Base-by-base conservation (phyloP, 1,140 invertebrate species). In the Amphibalanus amphitrite region DNA sequence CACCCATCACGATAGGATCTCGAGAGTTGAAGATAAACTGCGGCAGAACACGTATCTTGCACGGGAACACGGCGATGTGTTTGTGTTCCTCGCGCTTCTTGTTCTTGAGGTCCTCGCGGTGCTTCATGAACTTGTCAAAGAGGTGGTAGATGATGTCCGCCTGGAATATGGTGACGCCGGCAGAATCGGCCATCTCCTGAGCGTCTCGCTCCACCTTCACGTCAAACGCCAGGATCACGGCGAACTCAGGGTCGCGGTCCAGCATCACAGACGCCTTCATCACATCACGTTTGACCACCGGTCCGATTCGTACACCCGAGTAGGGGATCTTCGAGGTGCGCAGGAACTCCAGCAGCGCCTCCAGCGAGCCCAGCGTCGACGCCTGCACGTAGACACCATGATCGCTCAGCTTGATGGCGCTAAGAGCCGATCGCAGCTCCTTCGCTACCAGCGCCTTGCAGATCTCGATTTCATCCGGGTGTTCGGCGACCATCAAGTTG, bases 101-200 rank as follows among this genome's bases (percentile, higher is more conserved):
- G 77, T 89, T 86, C 78, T 91, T 94, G n/a, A 98, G 82, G 75
- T 98, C 93, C 70, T 98, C 94, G 71, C 93, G 84, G 80, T 95
- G 98, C 26, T 90, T 89, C 74, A 89, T 95, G 83, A 99, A 99
- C 79, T 91, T 91, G 81, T 99, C 97, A 82, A 98, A 98, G 73
- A 99, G 83, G 84, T 99, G 97, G 83, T 99, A 99, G 78, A 99
- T 99, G 79, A 99, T 99, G 81, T 99, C 96, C 3, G 97, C 97
- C 72, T 95, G 90, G 86, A 99, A 99, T 77, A 99, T 96, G 82
- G 90, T 94, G 67, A 99, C 84, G 13, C 73, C 73, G 67, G 73
- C 73, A 69, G 87, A 86, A 78, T 99, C 96, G 0, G 97, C 97
- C 79, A 98, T 81, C 79, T 98, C 94, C 82, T 99, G 95, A 0